phyloP scores from a whole-genome alignment of 2,113 vertebrate genomes.

The Pachyramphus minor region DNA sequence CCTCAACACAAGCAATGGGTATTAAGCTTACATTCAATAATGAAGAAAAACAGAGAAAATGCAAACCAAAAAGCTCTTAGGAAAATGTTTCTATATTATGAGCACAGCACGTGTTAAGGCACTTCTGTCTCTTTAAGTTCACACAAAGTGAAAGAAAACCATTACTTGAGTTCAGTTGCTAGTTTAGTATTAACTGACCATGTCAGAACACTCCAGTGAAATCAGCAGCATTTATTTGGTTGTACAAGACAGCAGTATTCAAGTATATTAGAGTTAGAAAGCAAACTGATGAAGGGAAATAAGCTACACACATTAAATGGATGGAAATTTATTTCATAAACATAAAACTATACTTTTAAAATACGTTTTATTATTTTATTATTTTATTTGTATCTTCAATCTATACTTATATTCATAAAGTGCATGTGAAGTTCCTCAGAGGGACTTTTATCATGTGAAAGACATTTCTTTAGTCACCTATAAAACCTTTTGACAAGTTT shows the following conservation, averaged over 20 bases:
- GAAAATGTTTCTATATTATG: not conserved
- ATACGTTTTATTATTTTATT: not conserved
- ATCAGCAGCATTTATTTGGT: not conserved
- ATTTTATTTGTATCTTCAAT: not conserved
- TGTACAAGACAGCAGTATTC: not conserved
- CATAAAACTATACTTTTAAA: not conserved
- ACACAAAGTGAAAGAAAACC: not conserved
- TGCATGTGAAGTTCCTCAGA: not conserved
- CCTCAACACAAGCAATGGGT: accelerated
- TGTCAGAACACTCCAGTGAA: not conserved
- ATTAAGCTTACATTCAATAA: not conserved
- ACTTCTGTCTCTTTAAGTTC: not conserved
- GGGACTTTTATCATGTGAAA: not conserved
- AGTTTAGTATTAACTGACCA: not conserved
- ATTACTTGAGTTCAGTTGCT: not conserved
- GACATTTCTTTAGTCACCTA: not conserved
- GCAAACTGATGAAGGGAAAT: not conserved
- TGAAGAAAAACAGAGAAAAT: not conserved
- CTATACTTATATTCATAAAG: not conserved
- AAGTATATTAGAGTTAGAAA: not conserved
- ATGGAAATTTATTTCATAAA: not conserved
- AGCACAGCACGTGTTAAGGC: accelerated
- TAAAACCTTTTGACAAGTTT: not conserved
- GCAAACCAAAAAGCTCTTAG: not conserved
- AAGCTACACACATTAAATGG: not conserved